Evolutionary conservation across 2,888 invertebrate species (phyloP).

Genomic region (Archaeoteleia sp.): DNA sequence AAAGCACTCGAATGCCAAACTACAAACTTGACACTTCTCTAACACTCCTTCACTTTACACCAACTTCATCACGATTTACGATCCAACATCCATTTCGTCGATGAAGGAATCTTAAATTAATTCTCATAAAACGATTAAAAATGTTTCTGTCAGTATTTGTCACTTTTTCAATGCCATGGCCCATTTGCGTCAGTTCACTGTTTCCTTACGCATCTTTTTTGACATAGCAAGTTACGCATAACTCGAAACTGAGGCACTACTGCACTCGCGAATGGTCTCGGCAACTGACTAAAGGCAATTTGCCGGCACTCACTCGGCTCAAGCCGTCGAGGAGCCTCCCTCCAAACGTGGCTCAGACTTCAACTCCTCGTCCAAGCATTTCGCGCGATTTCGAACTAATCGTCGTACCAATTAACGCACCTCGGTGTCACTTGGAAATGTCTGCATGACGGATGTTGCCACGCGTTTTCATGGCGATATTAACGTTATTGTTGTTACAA

Average conservation of each 20-base stretch:
- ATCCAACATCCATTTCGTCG: conserved; percentile 17
- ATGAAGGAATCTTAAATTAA: background rate
- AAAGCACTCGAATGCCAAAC: too few species aligned
- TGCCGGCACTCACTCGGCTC: conserved; percentile 46
- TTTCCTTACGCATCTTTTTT: background rate
- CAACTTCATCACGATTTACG: conserved; percentile 5
- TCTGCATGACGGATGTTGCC: too few species aligned
- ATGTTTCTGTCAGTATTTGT: too few species aligned
- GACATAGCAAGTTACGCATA: conserved; percentile 1
- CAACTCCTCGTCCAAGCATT: conserved; percentile 19
- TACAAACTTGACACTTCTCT: background rate
- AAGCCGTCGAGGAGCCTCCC: conserved; percentile 49
- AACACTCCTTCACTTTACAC: conserved; percentile 31
- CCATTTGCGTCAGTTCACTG: too few species aligned
- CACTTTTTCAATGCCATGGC: too few species aligned
- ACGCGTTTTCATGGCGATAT: too few species aligned
- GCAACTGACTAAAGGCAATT: conserved; percentile 48
- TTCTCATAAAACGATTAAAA: background rate
- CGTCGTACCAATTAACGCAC: conserved; percentile 8
- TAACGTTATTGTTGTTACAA: too few species aligned
- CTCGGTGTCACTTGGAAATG: too few species aligned
- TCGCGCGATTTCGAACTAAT: conserved; percentile 28
- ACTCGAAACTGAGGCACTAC: too few species aligned
- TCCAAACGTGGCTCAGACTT: conserved; percentile 33
- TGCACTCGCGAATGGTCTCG: conserved; percentile 37